Percentiles rank a stretch among this genome's conserved stretches.
These are phyloP conservation scores for Lydus trimaculatus DNA, from an alignment of 2,888 invertebrate species.

Conservation along the genomic window DNA sequence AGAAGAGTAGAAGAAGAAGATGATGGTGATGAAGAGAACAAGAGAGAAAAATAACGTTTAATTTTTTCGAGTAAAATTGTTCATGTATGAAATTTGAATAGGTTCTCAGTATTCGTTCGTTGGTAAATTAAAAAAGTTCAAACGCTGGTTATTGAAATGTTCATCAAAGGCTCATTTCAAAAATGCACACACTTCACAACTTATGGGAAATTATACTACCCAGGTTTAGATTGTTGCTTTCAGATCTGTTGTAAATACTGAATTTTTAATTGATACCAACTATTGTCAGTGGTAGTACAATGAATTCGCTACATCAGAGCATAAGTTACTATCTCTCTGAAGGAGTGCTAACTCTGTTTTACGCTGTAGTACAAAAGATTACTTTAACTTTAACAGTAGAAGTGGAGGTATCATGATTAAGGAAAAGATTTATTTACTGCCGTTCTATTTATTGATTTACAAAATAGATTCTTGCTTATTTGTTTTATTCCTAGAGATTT, in stretches of 20 bases:
- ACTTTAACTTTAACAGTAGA: too few species aligned
- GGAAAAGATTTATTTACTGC: too few species aligned
- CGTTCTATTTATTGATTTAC: too few species aligned
- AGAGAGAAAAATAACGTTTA: conserved; percentile 1
- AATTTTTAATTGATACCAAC: background rate
- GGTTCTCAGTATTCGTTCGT: conserved; percentile 2
- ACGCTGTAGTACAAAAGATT: too few species aligned
- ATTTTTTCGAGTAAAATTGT: conserved; percentile 30
- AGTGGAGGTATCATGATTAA: too few species aligned
- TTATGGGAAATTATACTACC: conserved; percentile 2
- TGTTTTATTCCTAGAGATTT: too few species aligned
- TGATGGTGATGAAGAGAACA: background rate
- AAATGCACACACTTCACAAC: conserved; percentile 9
- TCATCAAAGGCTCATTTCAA: conserved; percentile 17
- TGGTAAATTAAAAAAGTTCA: conserved; percentile 31
- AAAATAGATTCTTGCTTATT: too few species aligned
- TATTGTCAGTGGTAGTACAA: too few species aligned
- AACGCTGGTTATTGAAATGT: conserved; percentile 31
- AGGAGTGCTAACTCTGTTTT: too few species aligned
- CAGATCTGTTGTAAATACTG: background rate
- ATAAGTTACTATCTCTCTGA: too few species aligned
- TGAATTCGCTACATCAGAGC: too few species aligned
- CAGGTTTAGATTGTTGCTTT: background rate
- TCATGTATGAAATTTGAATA: conserved; percentile 31
- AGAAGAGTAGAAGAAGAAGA: background rate